Evolutionary conservation across 2,888 invertebrate genomes (phyloP).

Genomic region (Eumerus sabulonum): DNA sequence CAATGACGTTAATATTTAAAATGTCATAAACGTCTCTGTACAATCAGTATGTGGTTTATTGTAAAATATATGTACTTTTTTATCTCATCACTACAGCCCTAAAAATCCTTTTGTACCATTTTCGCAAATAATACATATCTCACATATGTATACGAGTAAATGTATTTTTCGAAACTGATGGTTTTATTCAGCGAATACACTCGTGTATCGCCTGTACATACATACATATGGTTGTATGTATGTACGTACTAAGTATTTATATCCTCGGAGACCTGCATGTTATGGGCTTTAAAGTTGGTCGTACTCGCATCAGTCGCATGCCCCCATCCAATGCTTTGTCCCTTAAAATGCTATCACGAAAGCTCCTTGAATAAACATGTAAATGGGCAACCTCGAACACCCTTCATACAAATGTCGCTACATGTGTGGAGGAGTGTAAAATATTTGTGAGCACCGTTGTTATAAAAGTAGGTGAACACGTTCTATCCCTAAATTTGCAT

Average conservation of each 20-base stretch:
- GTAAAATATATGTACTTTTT: constrained; percentile 57
- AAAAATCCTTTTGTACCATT: constrained; percentile 62
- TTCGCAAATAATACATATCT: constrained; percentile 63
- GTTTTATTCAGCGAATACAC: constrained; percentile 1
- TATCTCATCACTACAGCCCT: constrained; percentile 58
- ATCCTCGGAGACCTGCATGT: constrained; percentile 40
- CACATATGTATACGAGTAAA: too few species aligned
- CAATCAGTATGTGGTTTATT: constrained; percentile 63
- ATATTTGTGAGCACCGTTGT: constrained; percentile 50
- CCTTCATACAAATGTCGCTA: constrained; percentile 25
- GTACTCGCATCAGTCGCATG: constrained; percentile 36
- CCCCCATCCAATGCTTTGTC: constrained; percentile 22
- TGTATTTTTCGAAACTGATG: constrained; percentile 52
- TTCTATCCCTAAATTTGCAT: constrained; percentile 62
- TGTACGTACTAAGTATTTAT: neutral
- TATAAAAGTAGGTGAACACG: constrained; percentile 64
- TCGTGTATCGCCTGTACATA: constrained; percentile 5
- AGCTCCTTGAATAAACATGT: constrained; percentile 63
- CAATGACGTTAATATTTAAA: constrained; percentile 60
- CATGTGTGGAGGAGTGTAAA: constrained; percentile 43
- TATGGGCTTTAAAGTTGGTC: constrained; percentile 24
- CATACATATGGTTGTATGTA: constrained; percentile 10
- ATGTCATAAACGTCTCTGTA: constrained; percentile 62
- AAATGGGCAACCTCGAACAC: constrained; percentile 55
- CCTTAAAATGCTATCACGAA: constrained; percentile 59